A percentile compares a stretch with the other conserved stretches of the same genome.
Evolutionary conservation across 2,113 vertebrate species (phyloP).

Genomic region (Glaucidium brasilianum): DNA sequence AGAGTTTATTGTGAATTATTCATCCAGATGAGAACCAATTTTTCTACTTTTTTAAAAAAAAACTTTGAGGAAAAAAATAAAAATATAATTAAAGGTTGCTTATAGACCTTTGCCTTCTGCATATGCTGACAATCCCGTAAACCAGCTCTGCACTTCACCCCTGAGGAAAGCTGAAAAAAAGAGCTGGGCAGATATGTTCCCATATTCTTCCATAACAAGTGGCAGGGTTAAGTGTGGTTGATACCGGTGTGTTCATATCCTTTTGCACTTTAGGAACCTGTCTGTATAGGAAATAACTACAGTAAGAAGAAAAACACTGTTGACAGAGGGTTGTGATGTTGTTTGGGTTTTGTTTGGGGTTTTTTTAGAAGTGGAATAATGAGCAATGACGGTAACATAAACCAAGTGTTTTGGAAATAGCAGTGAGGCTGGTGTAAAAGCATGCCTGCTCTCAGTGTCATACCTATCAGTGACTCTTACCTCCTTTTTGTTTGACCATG

Average conservation of each 20-base stretch:
- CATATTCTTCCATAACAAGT: no score
- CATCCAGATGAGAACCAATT: not conserved
- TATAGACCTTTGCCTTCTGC: not conserved
- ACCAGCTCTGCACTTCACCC: not conserved
- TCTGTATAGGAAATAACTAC: not conserved
- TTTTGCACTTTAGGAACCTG: not conserved
- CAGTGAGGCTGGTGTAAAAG: not conserved
- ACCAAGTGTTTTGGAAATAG: not conserved
- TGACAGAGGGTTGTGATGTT: no score
- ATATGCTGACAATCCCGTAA: not conserved
- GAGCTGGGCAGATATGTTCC: rapidly evolving
- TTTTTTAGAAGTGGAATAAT: not conserved
- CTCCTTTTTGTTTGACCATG: not conserved
- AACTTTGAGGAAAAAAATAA: not conserved
- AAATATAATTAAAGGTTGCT: not conserved
- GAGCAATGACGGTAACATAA: not conserved
- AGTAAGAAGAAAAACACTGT: not conserved
- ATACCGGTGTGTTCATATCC: rapidly evolving
- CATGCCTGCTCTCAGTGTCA: not conserved
- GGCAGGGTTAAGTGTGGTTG: not conserved
- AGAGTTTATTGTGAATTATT: not conserved
- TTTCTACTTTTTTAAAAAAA: not conserved
- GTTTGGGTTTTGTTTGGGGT: not conserved
- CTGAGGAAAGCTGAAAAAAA: not conserved
- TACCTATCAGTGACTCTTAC: rapidly evolving